These are phyloP conservation scores for Sakesphorus luctuosus DNA, from an alignment of 2,113 vertebrate genomes.

Conservation along the genomic window DNA sequence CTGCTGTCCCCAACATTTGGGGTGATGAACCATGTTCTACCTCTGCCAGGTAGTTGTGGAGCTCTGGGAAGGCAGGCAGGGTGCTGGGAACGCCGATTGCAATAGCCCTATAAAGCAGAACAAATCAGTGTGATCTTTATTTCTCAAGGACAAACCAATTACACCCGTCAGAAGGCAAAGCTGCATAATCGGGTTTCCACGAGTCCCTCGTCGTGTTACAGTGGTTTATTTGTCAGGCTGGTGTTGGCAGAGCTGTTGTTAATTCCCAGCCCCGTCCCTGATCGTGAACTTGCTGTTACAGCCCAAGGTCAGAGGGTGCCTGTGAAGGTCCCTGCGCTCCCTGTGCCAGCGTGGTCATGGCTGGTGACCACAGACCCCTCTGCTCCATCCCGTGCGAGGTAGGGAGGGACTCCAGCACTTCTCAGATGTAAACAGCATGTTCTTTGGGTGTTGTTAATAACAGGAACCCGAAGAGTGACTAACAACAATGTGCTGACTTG, in stretches of 20 bases:
- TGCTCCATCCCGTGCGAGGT: background rate
- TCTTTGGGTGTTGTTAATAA: background rate
- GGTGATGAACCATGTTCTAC: fast-evolving
- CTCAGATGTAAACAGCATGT: background rate
- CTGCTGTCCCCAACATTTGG: fast-evolving
- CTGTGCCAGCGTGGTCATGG: fast-evolving
- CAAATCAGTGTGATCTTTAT: conserved; percentile 36
- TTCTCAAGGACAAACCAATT: conserved; percentile 55
- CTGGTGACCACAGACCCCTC: background rate
- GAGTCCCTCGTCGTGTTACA: background rate
- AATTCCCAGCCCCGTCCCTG: background rate
- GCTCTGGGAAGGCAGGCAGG: background rate
- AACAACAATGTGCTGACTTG: background rate
- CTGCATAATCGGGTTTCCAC: conserved; percentile 24
- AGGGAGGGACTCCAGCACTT: background rate
- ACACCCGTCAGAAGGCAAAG: background rate
- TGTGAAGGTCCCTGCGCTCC: background rate
- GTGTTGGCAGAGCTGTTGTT: fast-evolving
- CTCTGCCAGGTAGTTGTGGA: background rate
- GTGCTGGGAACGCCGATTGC: background rate
- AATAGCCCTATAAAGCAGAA: background rate
- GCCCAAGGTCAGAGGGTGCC: background rate
- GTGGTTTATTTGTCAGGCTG: background rate
- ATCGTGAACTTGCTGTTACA: background rate
- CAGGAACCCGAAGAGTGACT: background rate